These are phyloP conservation scores for Chaetorhynchus papuensis DNA, from an alignment of 2,113 vertebrate species.

Conservation along the genomic window DNA sequence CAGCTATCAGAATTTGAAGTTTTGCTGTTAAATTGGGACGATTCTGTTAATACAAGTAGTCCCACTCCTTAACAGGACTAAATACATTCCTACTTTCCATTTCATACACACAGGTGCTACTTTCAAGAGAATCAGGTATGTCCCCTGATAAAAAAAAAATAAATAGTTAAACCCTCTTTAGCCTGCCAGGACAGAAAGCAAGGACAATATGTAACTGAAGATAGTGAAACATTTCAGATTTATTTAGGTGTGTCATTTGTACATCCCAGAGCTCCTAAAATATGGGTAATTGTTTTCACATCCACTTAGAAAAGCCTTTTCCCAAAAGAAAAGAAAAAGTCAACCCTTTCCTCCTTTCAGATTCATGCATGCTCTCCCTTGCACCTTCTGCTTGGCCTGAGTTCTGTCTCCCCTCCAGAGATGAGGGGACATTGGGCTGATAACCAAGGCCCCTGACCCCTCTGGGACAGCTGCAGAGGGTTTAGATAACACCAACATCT, in stretches of 20 bases:
- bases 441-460: fast-evolving
- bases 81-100: neutral
- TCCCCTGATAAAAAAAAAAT: neutral
- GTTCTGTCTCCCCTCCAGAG: neutral
- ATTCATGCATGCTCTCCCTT: neutral
- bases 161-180: neutral
- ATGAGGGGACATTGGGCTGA: neutral
- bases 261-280: neutral
- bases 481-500: neutral
- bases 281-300: neutral
- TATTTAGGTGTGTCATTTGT: neutral
- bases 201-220: neutral
- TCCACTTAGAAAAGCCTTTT: neutral
- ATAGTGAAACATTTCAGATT: neutral
- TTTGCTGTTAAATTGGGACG: neutral
- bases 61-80: neutral
- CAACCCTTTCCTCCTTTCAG: neutral
- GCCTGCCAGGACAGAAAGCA: neutral
- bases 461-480: neutral
- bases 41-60: neutral
- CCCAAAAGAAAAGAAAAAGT: neutral
- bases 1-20: neutral
- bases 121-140: neutral
- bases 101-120: neutral
- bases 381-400: neutral